A percentile compares a stretch with the other conserved stretches of the same genome.
Conservation (phyloP, 2,888 invertebrate species). For the Autographa gamma region DNA sequence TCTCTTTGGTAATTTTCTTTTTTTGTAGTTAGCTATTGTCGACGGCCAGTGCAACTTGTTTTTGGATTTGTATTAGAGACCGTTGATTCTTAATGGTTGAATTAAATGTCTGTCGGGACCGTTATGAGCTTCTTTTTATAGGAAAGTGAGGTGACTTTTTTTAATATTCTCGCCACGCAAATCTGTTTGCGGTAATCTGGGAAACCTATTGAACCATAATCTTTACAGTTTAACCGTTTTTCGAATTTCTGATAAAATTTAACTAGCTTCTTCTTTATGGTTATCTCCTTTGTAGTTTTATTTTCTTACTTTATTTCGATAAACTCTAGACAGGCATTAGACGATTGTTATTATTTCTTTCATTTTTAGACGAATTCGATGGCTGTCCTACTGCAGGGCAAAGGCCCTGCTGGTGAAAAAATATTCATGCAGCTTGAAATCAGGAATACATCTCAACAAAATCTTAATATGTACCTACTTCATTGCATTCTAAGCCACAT, state of each 20-base stretch:
- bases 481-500: no score
- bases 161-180: constrained; percentile 51
- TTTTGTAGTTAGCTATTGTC: constrained; percentile 72
- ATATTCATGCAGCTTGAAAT: no score
- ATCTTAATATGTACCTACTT: no score
- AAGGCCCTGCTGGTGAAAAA: no score
- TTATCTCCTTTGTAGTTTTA: not conserved
- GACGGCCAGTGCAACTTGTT: constrained; percentile 71
- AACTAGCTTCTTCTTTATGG: not conserved
- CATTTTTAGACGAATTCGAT: no score
- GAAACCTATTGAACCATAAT: constrained; percentile 24
- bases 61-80: constrained; percentile 71
- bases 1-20: constrained; percentile 74
- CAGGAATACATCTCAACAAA: no score
- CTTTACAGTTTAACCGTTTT: constrained; percentile 21
- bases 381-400: no score
- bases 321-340: no score
- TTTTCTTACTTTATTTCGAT: not conserved
- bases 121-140: constrained; percentile 67
- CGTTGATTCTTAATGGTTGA: constrained; percentile 75
- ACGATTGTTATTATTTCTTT: no score
- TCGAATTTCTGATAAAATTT: constrained; percentile 17
- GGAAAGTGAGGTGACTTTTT: constrained; percentile 56
- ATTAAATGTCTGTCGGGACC: constrained; percentile 69
- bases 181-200: constrained; percentile 41